phyloP scores from a whole-genome alignment of 2,888 invertebrate genomes.

The Nymphalis urticae region DNA sequence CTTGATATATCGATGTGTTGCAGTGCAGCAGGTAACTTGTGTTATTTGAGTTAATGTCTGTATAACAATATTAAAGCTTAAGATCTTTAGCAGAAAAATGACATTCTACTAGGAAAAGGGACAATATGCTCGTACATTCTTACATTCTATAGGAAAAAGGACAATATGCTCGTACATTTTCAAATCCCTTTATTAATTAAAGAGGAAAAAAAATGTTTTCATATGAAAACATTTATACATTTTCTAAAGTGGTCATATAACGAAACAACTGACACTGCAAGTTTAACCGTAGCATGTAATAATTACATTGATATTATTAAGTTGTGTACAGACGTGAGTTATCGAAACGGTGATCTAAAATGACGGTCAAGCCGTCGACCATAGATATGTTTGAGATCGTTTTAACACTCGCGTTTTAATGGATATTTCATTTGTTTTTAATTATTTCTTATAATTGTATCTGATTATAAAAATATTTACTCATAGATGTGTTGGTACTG shows the following conservation, averaged over 20 bases:
- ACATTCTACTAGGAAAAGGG: not conserved
- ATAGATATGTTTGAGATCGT: conserved; percentile 27
- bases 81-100: not conserved
- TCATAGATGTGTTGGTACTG: no score
- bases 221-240: no score
- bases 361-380: conserved; percentile 23
- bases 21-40: conserved; percentile 41
- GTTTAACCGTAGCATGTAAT: conserved; percentile 51
- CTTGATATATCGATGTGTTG: conserved; percentile 63
- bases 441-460: not conserved
- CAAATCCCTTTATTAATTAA: no score
- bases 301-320: conserved; percentile 70
- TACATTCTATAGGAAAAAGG: no score
- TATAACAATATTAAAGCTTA: not conserved
- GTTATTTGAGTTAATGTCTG: not conserved
- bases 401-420: conserved; percentile 35
- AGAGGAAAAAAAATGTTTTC: no score
- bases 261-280: not conserved
- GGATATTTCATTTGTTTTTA: conserved; percentile 16
- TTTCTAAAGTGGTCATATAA: not conserved
- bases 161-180: no score
- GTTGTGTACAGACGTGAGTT: conserved; percentile 68
- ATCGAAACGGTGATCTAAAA: conserved; percentile 40
- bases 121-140: no score
- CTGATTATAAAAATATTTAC: not conserved